These are phyloP conservation scores for Cephonodes hylas DNA, from an alignment of 2,888 invertebrate species.

Conservation along the genomic window DNA sequence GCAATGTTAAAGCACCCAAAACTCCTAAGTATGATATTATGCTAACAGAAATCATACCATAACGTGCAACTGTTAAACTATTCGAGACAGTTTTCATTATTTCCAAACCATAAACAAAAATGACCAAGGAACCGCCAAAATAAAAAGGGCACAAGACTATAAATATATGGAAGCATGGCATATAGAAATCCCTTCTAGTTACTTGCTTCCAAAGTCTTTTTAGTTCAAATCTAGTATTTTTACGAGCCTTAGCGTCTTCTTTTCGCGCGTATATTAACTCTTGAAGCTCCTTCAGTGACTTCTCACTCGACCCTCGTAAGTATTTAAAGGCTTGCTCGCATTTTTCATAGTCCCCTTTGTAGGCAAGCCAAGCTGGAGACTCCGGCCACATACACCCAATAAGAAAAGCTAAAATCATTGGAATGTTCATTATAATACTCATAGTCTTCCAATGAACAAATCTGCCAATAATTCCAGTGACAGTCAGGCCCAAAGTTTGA, in stretches of 20 bases:
- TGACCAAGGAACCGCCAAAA: slow-evolving; percentile 20
- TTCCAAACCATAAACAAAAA: slow-evolving; percentile 21
- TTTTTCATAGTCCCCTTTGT: slow-evolving; percentile 6
- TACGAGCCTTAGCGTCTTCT: neutral
- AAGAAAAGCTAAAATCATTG: neutral
- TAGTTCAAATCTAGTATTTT: neutral
- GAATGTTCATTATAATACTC: neutral
- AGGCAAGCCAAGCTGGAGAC: slow-evolving; percentile 11
- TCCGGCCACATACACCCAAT: slow-evolving; percentile 13
- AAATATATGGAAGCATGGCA: slow-evolving; percentile 21
- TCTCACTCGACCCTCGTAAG: neutral
- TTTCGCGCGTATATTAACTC: neutral
- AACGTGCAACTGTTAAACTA: slow-evolving; percentile 13
- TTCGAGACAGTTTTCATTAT: slow-evolving; percentile 16
- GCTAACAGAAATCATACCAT: slow-evolving; percentile 18
- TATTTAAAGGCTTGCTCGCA: slow-evolving; percentile 1
- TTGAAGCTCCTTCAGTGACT: neutral
- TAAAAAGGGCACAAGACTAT: slow-evolving; percentile 17
- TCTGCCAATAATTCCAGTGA: neutral
- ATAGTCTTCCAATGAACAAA: neutral
- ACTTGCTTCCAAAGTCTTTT: neutral
- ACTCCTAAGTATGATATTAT: slow-evolving; percentile 14
- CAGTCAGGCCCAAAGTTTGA: neutral
- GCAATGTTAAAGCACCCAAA: slow-evolving; percentile 10
- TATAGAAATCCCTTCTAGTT: slow-evolving; percentile 18